A percentile compares a stretch with the other conserved stretches of the same genome.
These are phyloP conservation scores for Cataglyphis altisquamis DNA, from an alignment of 2,888 invertebrate genomes.

Conservation along the genomic window DNA sequence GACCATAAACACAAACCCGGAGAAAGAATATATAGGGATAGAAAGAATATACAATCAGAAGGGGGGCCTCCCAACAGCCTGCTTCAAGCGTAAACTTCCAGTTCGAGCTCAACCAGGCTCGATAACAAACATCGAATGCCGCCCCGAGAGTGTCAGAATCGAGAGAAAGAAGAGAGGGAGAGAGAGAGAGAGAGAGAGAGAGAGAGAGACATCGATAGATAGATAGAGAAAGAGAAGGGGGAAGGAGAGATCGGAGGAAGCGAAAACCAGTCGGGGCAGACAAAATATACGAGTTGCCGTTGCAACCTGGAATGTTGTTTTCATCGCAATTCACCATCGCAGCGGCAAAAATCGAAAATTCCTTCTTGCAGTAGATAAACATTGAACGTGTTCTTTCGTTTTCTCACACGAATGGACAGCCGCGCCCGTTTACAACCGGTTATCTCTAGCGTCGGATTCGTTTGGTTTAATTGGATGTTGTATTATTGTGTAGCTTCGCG, in stretches of 20 bases:
- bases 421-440: slow-evolving; percentile 3
- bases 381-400: slow-evolving; percentile 21
- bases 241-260: slow-evolving; percentile 37
- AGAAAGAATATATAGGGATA: slow-evolving; percentile 19
- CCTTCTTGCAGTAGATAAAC: slow-evolving; percentile 45
- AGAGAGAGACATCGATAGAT: background rate
- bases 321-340: slow-evolving; percentile 34
- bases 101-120: slow-evolving; percentile 38
- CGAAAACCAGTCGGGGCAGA: slow-evolving; percentile 39
- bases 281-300: slow-evolving; percentile 49
- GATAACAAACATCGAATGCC: slow-evolving; percentile 52
- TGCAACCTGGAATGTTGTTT: slow-evolving; percentile 48
- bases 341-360: slow-evolving; percentile 51
- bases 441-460: background rate
- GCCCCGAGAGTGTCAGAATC: slow-evolving; percentile 38
- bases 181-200: background rate
- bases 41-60: slow-evolving; percentile 34
- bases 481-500: background rate
- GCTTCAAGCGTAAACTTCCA: slow-evolving; percentile 41
- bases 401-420: background rate
- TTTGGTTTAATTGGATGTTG: background rate
- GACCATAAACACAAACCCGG: background rate
- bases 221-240: background rate
- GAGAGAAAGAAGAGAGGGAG: background rate
- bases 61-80: slow-evolving; percentile 8